Percentiles rank a stretch among this genome's conserved stretches.
Evolutionary conservation across 2,797 vertebrate genomes (phyloP).

Genomic region (Pogoniulus pusillus): DNA sequence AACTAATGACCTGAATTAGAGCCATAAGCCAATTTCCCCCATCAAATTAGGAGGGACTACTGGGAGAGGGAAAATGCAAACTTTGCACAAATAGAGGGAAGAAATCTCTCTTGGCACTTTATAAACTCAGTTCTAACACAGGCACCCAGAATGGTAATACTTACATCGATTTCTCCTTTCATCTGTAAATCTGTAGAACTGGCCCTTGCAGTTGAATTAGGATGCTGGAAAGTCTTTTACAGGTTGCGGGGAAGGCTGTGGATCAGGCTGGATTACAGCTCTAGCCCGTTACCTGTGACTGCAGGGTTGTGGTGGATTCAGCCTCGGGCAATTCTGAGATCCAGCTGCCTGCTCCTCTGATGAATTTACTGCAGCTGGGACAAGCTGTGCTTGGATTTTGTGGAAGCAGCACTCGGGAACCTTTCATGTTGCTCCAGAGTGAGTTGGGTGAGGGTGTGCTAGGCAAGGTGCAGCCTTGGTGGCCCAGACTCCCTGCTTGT

Average conservation of each 20-base stretch:
- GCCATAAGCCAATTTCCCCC: not conserved
- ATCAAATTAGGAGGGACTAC: not conserved
- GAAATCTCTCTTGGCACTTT: not conserved
- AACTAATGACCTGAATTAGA: not conserved
- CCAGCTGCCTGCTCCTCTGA: not conserved
- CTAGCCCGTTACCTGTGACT: not conserved
- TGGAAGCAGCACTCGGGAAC: not conserved
- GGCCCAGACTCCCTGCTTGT: not conserved
- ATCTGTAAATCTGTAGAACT: not conserved
- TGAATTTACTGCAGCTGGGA: fast-evolving
- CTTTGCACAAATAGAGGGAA: not conserved
- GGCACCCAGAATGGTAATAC: not conserved
- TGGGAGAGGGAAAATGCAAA: not conserved
- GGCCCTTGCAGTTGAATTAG: not conserved
- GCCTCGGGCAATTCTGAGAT: not conserved
- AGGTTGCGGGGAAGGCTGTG: not conserved
- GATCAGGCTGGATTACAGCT: not conserved
- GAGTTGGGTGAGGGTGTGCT: not conserved
- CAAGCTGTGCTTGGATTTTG: not conserved
- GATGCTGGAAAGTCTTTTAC: not conserved
- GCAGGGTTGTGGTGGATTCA: not conserved
- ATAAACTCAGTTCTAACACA: not conserved
- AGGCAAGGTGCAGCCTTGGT: not conserved
- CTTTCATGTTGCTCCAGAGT: fast-evolving
- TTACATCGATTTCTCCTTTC: not conserved